These are phyloP conservation scores for Drosophila leonis DNA, from an alignment of 2,888 invertebrate genomes.

Conservation along the genomic window DNA sequence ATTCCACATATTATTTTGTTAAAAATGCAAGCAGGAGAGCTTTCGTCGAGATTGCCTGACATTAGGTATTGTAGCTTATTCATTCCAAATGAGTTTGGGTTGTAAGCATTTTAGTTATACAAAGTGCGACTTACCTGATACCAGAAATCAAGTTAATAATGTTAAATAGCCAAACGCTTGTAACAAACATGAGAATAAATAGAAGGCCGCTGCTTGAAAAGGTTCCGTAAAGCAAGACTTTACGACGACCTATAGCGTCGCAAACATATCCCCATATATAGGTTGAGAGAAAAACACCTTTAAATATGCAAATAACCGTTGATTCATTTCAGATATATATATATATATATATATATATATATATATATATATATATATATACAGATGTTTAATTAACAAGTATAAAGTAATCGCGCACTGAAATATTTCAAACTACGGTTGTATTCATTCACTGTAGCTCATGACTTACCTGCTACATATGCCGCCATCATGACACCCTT, in stretches of 20 bases:
- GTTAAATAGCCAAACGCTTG: conserved; percentile 81
- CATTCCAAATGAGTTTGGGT: background rate
- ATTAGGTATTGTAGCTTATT: background rate
- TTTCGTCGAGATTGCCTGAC: too few relatives aligned
- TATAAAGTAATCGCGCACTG: background rate
- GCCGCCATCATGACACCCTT: conserved; percentile 83
- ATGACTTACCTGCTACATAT: conserved; percentile 74
- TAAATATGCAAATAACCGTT: background rate
- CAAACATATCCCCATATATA: conserved; percentile 82
- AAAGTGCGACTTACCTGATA: conserved; percentile 69
- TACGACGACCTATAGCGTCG: conserved; percentile 76
- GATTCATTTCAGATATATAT: background rate
- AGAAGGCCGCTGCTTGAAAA: conserved; percentile 67
- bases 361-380: background rate
- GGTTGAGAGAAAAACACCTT: conserved; percentile 81
- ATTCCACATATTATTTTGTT: background rate
- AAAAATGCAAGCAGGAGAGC: background rate
- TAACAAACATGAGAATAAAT: conserved; percentile 79
- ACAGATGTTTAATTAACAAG: background rate
- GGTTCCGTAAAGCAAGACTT: conserved; percentile 70
- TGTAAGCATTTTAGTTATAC: background rate
- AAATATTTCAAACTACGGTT: background rate
- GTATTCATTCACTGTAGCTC: conserved; percentile 19
- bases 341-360: background rate
- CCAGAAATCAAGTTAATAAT: conserved; percentile 75